Conservation (phyloP, 2,113 vertebrate species). For the Nesospiza acunhae region DNA sequence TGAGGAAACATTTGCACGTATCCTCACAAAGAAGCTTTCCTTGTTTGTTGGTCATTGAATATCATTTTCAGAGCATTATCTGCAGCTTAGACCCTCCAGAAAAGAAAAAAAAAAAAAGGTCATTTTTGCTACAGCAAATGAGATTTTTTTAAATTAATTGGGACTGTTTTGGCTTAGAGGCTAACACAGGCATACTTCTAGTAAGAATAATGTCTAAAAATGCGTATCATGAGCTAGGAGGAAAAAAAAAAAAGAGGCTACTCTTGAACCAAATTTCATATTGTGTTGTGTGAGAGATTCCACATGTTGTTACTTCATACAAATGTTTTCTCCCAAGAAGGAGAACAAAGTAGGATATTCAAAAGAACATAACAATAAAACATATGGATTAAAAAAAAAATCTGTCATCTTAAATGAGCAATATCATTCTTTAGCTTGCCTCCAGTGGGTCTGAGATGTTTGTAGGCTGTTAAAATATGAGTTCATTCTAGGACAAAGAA, state of each 20-base stretch:
- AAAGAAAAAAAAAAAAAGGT: neutral
- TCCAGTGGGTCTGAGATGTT: conserved; percentile 79
- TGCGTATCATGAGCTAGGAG: neutral
- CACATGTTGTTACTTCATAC: conserved; percentile 55
- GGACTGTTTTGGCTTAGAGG: neutral
- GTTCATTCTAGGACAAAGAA: conserved; percentile 88
- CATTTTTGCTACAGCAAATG: neutral
- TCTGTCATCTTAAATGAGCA: conserved; percentile 45
- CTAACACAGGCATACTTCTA: neutral
- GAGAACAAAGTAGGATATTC: conserved; percentile 56
- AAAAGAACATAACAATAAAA: conserved; percentile 60
- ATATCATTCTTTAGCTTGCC: conserved; percentile 4
- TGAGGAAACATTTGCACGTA: conserved; percentile 15
- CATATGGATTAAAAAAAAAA: conserved; percentile 50
- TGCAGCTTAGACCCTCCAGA: neutral
- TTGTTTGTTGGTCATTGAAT: neutral
- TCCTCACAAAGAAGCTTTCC: neutral
- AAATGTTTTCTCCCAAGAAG: conserved; percentile 47
- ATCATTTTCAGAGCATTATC: neutral
- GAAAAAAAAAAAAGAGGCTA: neutral
- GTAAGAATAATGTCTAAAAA: conserved; percentile 13
- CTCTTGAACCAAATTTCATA: conserved; percentile 34
- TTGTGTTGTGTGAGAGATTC: conserved; percentile 65
- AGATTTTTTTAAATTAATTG: neutral
- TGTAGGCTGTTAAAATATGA: conserved; percentile 78